phyloP scores from a whole-genome alignment of 2,797 vertebrate species.

The Chrysocyon brachyurus region DNA sequence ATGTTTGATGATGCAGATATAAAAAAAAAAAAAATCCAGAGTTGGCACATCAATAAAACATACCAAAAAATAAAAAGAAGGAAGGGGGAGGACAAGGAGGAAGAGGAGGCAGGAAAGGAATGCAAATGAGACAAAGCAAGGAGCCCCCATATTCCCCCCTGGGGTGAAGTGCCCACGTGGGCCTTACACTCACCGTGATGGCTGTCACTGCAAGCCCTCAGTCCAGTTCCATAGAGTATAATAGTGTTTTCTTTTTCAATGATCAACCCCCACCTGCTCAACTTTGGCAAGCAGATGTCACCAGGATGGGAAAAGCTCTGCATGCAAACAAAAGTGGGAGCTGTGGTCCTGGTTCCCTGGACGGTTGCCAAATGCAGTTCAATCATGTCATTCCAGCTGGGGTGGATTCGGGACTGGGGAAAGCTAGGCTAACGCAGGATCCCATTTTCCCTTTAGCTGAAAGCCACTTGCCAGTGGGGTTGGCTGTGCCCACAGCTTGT shows the following conservation, averaged over 20 bases:
- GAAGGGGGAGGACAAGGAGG: neutral
- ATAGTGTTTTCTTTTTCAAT: neutral
- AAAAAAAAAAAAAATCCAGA: neutral
- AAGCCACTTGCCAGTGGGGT: constrained; percentile 57
- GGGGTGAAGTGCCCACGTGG: fast-evolving
- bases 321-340: constrained; percentile 60
- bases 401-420: constrained; percentile 55
- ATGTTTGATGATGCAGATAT: neutral
- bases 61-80: neutral
- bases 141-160: neutral
- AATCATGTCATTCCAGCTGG: constrained; percentile 61
- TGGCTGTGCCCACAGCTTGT: neutral
- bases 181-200: fast-evolving
- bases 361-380: neutral
- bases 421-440: neutral
- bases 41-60: neutral
- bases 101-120: neutral
- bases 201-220: neutral
- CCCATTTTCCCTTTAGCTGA: constrained; percentile 75
- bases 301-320: constrained; percentile 73
- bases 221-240: neutral
- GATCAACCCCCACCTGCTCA: constrained; percentile 42
- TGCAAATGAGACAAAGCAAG: neutral
- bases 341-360: neutral
- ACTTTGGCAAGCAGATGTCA: constrained; percentile 77